Percentiles rank a stretch among this genome's conserved stretches.
Evolutionary conservation across 2,797 vertebrate genomes (phyloP).

Genomic region (Sphenopsis melanotis): DNA sequence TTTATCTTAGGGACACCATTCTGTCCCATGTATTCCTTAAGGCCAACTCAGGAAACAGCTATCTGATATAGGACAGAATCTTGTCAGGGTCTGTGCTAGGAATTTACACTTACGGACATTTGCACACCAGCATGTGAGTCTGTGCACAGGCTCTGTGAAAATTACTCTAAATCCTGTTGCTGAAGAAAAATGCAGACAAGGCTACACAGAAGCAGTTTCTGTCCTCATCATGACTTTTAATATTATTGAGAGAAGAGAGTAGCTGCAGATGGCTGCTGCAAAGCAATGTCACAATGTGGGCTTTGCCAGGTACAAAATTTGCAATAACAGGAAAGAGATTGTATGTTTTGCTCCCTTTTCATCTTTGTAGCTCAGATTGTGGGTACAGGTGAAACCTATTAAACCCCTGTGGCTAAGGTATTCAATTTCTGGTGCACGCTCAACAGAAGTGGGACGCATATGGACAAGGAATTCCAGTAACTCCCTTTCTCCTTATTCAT

Average conservation of each 20-base stretch:
- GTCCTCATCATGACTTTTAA: not conserved
- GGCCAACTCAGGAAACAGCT: not conserved
- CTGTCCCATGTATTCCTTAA: not conserved
- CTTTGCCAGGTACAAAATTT: conserved; percentile 41
- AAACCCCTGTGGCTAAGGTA: conserved; percentile 9
- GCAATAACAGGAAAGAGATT: conserved; percentile 32
- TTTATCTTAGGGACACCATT: not conserved
- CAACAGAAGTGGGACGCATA: not conserved
- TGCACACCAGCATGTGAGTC: not conserved
- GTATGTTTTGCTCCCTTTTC: conserved; percentile 10
- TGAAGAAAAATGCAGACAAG: not conserved
- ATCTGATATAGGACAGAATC: not conserved
- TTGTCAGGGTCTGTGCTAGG: not conserved
- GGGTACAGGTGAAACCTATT: conserved; percentile 43
- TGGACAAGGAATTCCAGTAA: conserved; percentile 27
- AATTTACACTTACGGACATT: not conserved
- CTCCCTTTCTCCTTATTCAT: not conserved
- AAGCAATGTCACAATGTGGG: not conserved
- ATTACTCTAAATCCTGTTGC: not conserved
- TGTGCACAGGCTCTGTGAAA: not conserved
- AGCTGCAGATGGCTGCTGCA: not conserved
- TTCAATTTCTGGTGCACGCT: not conserved
- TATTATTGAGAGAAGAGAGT: not conserved
- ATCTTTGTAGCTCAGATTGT: not conserved
- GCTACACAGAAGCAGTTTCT: not conserved